Conservation (phyloP, 35 echinoderm and acorn worm species). For the Eucidaris tribuloides region DNA sequence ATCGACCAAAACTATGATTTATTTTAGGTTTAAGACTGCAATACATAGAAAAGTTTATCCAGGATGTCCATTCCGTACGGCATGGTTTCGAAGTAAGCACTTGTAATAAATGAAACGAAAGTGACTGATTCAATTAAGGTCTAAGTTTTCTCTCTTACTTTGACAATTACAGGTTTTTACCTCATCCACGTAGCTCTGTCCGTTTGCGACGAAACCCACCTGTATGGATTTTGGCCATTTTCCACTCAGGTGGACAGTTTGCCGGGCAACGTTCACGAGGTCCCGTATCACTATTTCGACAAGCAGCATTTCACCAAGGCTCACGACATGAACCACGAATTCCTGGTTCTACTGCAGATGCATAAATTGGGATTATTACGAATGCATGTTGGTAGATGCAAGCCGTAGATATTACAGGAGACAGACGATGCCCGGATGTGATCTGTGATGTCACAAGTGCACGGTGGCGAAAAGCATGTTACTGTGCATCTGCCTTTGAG, state of each 20-base stretch:
- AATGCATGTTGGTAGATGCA: conserved; percentile 35
- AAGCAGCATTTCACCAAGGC: neutral
- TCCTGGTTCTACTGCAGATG: conserved; percentile 34
- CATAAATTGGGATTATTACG: conserved; percentile 22
- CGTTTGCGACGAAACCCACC: conserved; percentile 53
- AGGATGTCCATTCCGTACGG: too few relatives aligned
- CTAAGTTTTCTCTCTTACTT: neutral
- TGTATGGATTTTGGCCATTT: conserved; percentile 79
- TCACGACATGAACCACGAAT: conserved; percentile 30
- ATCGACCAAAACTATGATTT: too few relatives aligned
- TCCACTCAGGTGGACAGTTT: neutral
- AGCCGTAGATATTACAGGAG: too few relatives aligned
- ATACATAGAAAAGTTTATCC: too few relatives aligned
- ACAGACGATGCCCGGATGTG: too few relatives aligned
- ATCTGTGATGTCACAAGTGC: too few relatives aligned
- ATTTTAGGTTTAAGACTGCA: too few relatives aligned
- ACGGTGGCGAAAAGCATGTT: too few relatives aligned
- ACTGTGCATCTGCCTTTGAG: too few relatives aligned
- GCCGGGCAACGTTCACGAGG: neutral
- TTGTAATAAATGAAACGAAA: too few relatives aligned
- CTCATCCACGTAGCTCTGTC: conserved; percentile 29
- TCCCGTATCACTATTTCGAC: conserved; percentile 49
- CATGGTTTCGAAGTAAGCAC: too few relatives aligned
- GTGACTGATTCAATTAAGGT: too few relatives aligned
- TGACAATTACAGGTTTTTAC: conserved; percentile 37